Base-by-base conservation (phyloP, 2,797 vertebrate species). In the Ispidina lecontei region DNA sequence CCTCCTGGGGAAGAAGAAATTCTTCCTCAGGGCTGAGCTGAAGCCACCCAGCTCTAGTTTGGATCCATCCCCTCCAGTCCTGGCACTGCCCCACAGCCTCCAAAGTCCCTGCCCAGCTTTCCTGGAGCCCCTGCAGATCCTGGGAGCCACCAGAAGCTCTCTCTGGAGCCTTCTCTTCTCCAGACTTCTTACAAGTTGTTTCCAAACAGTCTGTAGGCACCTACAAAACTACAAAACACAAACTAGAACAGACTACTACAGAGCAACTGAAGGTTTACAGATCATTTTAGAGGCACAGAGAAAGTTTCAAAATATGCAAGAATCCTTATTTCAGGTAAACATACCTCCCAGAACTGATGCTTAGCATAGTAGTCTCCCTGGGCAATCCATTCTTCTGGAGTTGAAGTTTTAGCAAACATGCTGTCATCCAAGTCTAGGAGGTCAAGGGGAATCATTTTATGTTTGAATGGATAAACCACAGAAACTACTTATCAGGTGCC, bases 351-450 rank as follows among this genome's bases (percentile, higher is more conserved):
- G 89, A 98, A 98, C 80, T 98, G 97, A 89, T 98, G 98, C 74
- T 97, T 98, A 54, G 97, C 97, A 6, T 98, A 98, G 85, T 98
- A 98, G 26, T 98, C 98, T 84, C 98, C 98, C 87, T 97, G 97
- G 14, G 95, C 94, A n/a, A 98, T 97, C 98, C 98, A 98, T 63
- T 98, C 98, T 73, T 96, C 94, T 25, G 97, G 95, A 59, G 97
- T 98, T 12, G 98, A 98, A 25, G 98, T 97, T 95, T 97, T 98
- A 76, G 97, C 97, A 96, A 98, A 98, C 97, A 98, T 98, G 91
- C 97, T 98, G 68, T 98, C 98, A 10, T 98, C 98, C 29, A 98
- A 96, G 51, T 98, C 98, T 98, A 80, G 62, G 87, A 94, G 13
- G 62, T 89, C 47, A 87, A 29, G 19, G 17, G 16, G 7, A 58